phyloP scores from a whole-genome alignment of 2,113 vertebrate species.

The Ctenodactylus gundi region DNA sequence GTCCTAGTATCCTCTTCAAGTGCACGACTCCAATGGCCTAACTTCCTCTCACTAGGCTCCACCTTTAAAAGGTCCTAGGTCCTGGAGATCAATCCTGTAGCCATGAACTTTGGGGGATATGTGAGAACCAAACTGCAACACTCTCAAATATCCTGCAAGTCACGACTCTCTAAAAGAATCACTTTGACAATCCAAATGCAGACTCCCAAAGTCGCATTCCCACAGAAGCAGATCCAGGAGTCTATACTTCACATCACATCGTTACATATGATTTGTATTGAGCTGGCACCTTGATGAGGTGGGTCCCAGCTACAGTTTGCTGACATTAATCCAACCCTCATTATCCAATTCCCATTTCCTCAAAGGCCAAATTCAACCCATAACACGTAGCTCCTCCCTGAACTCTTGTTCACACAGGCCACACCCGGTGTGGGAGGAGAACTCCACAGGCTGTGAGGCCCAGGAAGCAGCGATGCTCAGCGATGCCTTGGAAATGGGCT shows the following conservation, averaged over 20 bases:
- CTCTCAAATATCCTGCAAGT: background rate
- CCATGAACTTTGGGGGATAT: background rate
- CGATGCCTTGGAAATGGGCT: background rate
- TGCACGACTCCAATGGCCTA: background rate
- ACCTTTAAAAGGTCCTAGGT: background rate
- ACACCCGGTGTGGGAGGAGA: background rate
- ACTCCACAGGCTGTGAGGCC: background rate
- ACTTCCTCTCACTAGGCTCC: too few species aligned
- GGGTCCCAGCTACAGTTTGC: background rate
- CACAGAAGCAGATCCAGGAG: background rate
- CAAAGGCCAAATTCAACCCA: background rate
- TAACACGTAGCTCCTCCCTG: background rate
- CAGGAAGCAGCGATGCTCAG: background rate
- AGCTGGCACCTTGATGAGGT: background rate
- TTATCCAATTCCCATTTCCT: background rate
- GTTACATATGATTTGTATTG: background rate
- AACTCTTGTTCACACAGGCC: background rate
- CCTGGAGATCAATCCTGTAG: background rate
- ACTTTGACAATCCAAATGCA: background rate
- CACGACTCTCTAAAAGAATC: background rate
- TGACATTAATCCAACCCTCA: background rate
- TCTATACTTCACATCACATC: too few species aligned
- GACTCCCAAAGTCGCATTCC: background rate
- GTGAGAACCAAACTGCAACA: background rate
- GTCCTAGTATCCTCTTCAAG: background rate